Conservation (phyloP, 1,140 invertebrate genomes). For the Aphelenchoides besseyi region DNA sequence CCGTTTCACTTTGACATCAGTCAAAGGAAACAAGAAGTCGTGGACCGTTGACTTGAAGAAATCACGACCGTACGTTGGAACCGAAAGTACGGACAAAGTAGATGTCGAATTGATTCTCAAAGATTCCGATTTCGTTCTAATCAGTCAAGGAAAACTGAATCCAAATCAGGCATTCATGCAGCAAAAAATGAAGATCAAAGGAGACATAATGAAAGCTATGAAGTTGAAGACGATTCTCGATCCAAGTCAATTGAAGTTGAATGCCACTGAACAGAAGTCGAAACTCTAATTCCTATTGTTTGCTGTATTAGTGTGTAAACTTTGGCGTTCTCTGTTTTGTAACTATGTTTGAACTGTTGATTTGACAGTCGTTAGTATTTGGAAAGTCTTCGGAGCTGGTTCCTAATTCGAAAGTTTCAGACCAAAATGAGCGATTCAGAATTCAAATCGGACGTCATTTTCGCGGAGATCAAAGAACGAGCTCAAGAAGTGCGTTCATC, state of each 20-base stretch:
- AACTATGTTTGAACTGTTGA: not conserved
- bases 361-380: not conserved
- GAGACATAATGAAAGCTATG: slow-evolving; percentile 75
- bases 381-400: not conserved
- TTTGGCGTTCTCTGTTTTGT: not conserved
- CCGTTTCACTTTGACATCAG: slow-evolving; percentile 51
- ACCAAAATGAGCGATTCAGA: not conserved
- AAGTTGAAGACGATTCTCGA: slow-evolving; percentile 75
- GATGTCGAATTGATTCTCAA: slow-evolving; percentile 53
- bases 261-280: too few species aligned
- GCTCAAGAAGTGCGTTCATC: slow-evolving; percentile 72
- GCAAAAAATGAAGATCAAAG: slow-evolving; percentile 64
- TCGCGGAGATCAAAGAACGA: slow-evolving; percentile 76
- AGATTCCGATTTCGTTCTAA: slow-evolving; percentile 52
- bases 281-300: slow-evolving; percentile 10
- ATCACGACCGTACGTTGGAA: slow-evolving; percentile 47
- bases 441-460: slow-evolving; percentile 75
- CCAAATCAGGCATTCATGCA: slow-evolving; percentile 93
- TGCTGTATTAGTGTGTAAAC: not conserved
- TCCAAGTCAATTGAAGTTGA: slow-evolving; percentile 53
- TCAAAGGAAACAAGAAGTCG: slow-evolving; percentile 40
- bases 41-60: slow-evolving; percentile 58
- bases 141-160: slow-evolving; percentile 75
- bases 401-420: not conserved
- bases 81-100: slow-evolving; percentile 36